Evolutionary conservation across 2,113 vertebrate species (phyloP), one percentile per base, ranked within the genome.

Genomic region (Catharus minimus): DNA sequence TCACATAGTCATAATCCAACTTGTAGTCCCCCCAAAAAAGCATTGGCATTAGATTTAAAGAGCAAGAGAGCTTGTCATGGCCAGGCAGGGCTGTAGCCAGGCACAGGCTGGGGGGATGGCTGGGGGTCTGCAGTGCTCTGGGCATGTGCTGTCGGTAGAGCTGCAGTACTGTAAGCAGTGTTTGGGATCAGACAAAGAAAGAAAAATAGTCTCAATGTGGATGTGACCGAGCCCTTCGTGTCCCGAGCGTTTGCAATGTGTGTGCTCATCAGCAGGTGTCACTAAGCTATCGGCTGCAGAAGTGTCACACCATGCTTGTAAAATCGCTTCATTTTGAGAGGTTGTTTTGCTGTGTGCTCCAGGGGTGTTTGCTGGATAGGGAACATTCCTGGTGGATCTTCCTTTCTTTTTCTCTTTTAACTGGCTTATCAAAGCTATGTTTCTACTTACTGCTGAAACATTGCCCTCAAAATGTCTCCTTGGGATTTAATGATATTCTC

Each of bases 211-310:
- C 30, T 62, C 9, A 4, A 16, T 2, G 32, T 22, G 32, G 53
- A 4, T 5, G 30, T 11, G 67, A 77, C 33, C 24, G 44, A 44
- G 14, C 43, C 9, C 8, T 71, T 36, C n/a, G 2, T 7, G 6
- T 26, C 13, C 16, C 27, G 2, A 32, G 19, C 10, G 6, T 49
- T 27, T 94, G 90, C 83, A 95, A 9, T 75, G 53, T 30, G 15
- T 15, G 18, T 3, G 7, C 32, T 68, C 38, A 92, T 64, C 93
- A 64, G 82, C 83, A 92, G 95, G 61, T 88, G 93, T 95, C 95
- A 78, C 68, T 64, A 15, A 4, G 0, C 69, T 26, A 56, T 88
- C 22, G 2, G 61, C 27, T 53, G 79, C 72, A 17, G 3, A 32
- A 47, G 53, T 3, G 60, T 38, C 80, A 32, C 71, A 13, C 17